A percentile compares a stretch with the other conserved stretches of the same genome.
phyloP scores from a whole-genome alignment of 2,113 vertebrate species.

The Haplochromis burtoni region DNA sequence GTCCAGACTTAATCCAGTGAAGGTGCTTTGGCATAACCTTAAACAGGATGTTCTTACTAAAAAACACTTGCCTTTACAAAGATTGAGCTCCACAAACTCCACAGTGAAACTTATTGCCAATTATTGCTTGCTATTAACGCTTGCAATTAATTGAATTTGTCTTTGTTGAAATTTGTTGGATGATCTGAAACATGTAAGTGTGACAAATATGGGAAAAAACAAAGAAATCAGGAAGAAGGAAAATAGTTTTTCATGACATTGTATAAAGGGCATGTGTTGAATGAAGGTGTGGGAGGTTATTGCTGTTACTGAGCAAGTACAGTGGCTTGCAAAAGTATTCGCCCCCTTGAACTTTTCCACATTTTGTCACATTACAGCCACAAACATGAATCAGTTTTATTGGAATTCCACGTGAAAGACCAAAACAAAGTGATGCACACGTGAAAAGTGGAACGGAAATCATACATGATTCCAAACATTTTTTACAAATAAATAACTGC shows the following conservation, averaged over 20 bases:
- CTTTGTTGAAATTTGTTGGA: neutral
- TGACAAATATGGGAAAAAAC: neutral
- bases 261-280: neutral
- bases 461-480: no score
- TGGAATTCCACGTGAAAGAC: no score
- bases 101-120: neutral
- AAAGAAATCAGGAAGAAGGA: neutral
- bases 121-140: neutral
- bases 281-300: neutral
- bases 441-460: no score
- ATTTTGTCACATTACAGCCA: no score
- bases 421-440: fast-evolving
- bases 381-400: no score
- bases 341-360: no score
- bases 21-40: neutral
- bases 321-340: no score
- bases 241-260: neutral
- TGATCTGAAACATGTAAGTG: neutral
- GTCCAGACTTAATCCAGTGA: neutral
- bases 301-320: neutral
- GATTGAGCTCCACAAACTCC: neutral
- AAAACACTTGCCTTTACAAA: neutral
- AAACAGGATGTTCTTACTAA: neutral
- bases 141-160: neutral
- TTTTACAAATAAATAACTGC: no score